These are phyloP conservation scores for Anabas testudineus DNA, from an alignment of 2,797 vertebrate genomes.

Conservation along the genomic window DNA sequence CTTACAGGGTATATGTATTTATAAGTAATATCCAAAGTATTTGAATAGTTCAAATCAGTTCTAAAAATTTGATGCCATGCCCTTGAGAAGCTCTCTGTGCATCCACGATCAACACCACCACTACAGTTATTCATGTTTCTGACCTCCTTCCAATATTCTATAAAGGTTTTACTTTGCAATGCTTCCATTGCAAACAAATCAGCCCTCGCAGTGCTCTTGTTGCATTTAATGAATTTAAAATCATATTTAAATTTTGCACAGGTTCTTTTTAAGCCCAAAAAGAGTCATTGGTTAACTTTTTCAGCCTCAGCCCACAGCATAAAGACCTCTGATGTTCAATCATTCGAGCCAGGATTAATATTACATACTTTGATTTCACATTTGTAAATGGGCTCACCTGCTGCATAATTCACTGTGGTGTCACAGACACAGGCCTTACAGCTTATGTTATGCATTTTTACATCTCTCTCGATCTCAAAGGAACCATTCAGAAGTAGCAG, in stretches of 20 bases:
- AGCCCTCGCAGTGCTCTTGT: slow-evolving; percentile 5
- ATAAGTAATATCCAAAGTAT: too few species aligned
- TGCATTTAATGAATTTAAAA: slow-evolving; percentile 29
- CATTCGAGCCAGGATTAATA: slow-evolving; percentile 26
- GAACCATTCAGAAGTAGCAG: neutral
- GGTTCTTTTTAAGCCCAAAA: slow-evolving; percentile 27
- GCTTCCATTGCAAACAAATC: slow-evolving; percentile 11
- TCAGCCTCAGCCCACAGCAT: slow-evolving; percentile 10
- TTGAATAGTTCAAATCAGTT: too few species aligned
- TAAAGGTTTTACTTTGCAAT: slow-evolving; percentile 17
- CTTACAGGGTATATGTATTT: too few species aligned
- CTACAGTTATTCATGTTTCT: slow-evolving; percentile 3
- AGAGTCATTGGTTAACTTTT: slow-evolving; percentile 23
- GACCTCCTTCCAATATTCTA: slow-evolving; percentile 24
- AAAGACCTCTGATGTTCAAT: slow-evolving; percentile 23
- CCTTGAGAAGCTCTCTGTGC: too few species aligned
- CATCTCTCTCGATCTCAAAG: neutral
- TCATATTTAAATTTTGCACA: slow-evolving; percentile 43
- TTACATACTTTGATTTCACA: slow-evolving; percentile 28
- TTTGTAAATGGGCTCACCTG: slow-evolving; percentile 10
- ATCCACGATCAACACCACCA: slow-evolving; percentile 1
- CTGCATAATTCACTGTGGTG: slow-evolving; percentile 7
- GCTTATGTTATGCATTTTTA: neutral
- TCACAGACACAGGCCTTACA: neutral
- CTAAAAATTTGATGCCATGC: too few species aligned